Evolutionary conservation across 2,113 vertebrate species (phyloP), one percentile per base, ranked within the genome.

Genomic region (Peromyscus leucopus): DNA sequence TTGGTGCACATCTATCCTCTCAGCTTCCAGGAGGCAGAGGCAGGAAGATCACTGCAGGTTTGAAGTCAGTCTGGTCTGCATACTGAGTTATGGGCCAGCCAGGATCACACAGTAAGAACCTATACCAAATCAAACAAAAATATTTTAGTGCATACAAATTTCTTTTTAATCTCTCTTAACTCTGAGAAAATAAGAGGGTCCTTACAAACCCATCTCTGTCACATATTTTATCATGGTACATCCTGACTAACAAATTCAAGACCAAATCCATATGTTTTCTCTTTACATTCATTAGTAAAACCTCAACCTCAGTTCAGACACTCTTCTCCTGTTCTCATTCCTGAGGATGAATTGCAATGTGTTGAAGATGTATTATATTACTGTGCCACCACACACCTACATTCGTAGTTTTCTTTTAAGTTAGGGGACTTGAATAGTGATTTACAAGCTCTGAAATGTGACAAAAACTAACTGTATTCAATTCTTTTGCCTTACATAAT

Each of bases 281-380:
- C 61, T 10, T 51, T n/a, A 21, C 33, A 78, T 87, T 17, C 46
- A 1, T 42, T 74, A 71, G 46, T 78, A 94, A 11, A 48, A 33
- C 8, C 61, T 91, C 46, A 71, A 33, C 8, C 21, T 95, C 55
- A 24, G 13, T 79, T 78, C 46, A 39, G 12, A 63, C 75, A 28
- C 48, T 89, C 95, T 89, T 92, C 55, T 87, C 69, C 82, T 61
- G 4, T 59, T 78, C 48, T 42, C 5, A 75, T 80, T 96, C 95
- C 79, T 26, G 42, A 33, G 78, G 31, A 72, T 76, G 33, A 93
- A 91, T 91, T 63, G 57, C 74, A 96, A 21, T 90, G 46, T 61
- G 11, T 72, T 96, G 39, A 72, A 74, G 78, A 91, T 97, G 48
- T 87, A 94, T 94, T 93, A 42, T 87, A 94, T 94, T 93, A 42